A percentile compares a stretch with the other conserved stretches of the same genome.
Evolutionary conservation across 2,113 vertebrate species (phyloP).

Genomic region (Lathamus discolor): DNA sequence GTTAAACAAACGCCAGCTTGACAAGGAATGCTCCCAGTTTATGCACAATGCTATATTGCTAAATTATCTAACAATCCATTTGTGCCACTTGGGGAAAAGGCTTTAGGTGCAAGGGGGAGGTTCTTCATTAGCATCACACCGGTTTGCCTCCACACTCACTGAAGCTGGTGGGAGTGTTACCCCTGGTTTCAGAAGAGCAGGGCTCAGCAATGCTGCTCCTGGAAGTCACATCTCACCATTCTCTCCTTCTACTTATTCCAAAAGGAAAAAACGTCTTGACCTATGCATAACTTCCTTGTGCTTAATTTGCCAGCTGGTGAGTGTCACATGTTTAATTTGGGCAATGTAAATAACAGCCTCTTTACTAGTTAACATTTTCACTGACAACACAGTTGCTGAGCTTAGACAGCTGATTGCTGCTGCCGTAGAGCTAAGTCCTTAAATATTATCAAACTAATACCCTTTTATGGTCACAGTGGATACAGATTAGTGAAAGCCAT

Average conservation of each 20-base stretch:
- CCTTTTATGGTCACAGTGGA: conserved; percentile 64
- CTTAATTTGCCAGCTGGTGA: conserved; percentile 29
- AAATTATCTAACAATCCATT: not conserved
- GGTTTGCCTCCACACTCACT: not conserved
- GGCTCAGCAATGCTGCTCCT: not conserved
- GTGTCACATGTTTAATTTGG: not conserved
- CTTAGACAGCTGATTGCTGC: conserved; percentile 44
- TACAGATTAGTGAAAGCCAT: conserved; percentile 59
- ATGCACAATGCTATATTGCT: not conserved
- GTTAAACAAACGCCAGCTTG: not conserved
- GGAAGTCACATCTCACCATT: not conserved
- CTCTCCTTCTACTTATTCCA: not conserved
- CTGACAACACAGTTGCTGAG: not conserved
- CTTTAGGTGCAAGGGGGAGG: not conserved
- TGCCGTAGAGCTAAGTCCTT: conserved; percentile 46
- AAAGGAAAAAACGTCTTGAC: not conserved
- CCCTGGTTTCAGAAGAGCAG: not conserved
- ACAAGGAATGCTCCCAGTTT: not conserved
- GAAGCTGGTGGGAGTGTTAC: not conserved
- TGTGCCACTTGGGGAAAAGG: not conserved
- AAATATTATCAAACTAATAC: conserved; percentile 61
- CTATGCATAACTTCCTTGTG: not conserved
- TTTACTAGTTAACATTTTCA: conserved; percentile 32
- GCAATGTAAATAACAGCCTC: conserved; percentile 2
- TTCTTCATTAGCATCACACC: not conserved